Conservation (phyloP, 1,140 invertebrate genomes). For the Drosophila ambigua region DNA sequence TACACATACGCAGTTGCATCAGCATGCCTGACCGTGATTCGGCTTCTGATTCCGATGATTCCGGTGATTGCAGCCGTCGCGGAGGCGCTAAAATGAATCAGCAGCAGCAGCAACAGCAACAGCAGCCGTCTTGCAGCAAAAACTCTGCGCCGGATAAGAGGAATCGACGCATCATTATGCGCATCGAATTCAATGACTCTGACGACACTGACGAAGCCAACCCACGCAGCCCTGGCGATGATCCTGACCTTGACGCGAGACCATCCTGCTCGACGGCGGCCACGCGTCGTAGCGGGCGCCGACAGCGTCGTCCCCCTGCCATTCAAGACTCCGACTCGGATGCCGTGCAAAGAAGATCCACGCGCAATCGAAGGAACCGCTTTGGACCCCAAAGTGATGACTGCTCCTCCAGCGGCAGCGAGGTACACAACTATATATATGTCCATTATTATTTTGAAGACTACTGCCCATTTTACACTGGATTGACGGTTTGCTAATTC, state of each 20-base stretch:
- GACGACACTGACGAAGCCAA: slow-evolving; percentile 57
- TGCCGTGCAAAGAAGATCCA: slow-evolving; percentile 34
- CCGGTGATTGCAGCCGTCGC: slow-evolving; percentile 28
- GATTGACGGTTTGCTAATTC: background rate
- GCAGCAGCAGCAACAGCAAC: slow-evolving; percentile 21
- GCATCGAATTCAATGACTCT: slow-evolving; percentile 80
- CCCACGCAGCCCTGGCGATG: slow-evolving; percentile 30
- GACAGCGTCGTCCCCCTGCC: background rate
- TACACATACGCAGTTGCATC: slow-evolving; percentile 66
- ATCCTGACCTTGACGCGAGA: slow-evolving; percentile 37
- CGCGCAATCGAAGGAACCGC: slow-evolving; percentile 71
- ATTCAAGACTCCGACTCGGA: slow-evolving; percentile 63
- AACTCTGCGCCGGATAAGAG: slow-evolving; percentile 38
- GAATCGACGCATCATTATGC: slow-evolving; percentile 80
- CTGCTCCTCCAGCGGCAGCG: slow-evolving; percentile 81
- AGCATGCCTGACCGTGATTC: slow-evolving; percentile 70
- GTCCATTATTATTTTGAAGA: slow-evolving; percentile 16
- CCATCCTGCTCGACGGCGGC: slow-evolving; percentile 42
- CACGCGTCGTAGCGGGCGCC: slow-evolving; percentile 13
- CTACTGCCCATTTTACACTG: background rate
- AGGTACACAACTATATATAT: slow-evolving; percentile 60
- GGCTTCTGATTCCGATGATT: slow-evolving; percentile 46
- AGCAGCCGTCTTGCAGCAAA: slow-evolving; percentile 56
- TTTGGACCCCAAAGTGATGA: slow-evolving; percentile 48
- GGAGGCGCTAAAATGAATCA: slow-evolving; percentile 56